phyloP scores from a whole-genome alignment of 2,888 invertebrate species.

The Cenopis cana region DNA sequence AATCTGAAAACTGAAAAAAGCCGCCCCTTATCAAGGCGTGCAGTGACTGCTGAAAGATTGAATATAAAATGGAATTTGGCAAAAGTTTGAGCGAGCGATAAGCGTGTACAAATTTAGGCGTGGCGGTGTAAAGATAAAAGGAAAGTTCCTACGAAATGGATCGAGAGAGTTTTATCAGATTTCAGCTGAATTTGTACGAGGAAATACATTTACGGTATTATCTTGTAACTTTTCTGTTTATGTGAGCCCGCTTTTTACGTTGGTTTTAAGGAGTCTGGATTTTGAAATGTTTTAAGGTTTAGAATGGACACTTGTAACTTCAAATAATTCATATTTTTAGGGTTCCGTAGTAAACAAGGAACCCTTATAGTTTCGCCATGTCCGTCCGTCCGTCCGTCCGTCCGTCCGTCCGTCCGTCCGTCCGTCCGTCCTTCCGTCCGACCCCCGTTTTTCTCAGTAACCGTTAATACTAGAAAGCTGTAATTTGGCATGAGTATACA shows the following conservation, averaged over 20 bases:
- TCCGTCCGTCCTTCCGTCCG: too few relatives aligned
- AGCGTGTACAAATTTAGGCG: constrained; percentile 67
- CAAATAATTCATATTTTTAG: too few relatives aligned
- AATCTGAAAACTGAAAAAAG: constrained; percentile 46
- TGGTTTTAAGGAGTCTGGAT: constrained; percentile 22
- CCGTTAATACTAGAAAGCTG: too few relatives aligned
- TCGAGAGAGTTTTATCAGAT: constrained; percentile 65
- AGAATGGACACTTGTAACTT: background rate
- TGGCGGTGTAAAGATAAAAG: constrained; percentile 62
- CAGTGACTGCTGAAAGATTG: constrained; percentile 62
- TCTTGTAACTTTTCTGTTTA: constrained; percentile 62
- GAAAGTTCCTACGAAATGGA: constrained; percentile 67
- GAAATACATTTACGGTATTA: constrained; percentile 58
- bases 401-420: too few relatives aligned
- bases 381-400: too few relatives aligned
- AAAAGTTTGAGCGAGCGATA: constrained; percentile 61
- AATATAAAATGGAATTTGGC: constrained; percentile 64
- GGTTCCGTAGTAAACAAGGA: too few relatives aligned
- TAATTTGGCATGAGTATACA: too few relatives aligned
- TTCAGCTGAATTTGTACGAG: constrained; percentile 54
- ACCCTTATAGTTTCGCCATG: too few relatives aligned
- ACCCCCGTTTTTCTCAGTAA: too few relatives aligned
- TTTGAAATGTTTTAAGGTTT: constrained; percentile 9
- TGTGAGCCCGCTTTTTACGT: constrained; percentile 55
- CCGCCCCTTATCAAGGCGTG: constrained; percentile 56